Evolutionary conservation across 2,797 vertebrate species (phyloP).

Genomic region (Pseudocheirus occidentalis): DNA sequence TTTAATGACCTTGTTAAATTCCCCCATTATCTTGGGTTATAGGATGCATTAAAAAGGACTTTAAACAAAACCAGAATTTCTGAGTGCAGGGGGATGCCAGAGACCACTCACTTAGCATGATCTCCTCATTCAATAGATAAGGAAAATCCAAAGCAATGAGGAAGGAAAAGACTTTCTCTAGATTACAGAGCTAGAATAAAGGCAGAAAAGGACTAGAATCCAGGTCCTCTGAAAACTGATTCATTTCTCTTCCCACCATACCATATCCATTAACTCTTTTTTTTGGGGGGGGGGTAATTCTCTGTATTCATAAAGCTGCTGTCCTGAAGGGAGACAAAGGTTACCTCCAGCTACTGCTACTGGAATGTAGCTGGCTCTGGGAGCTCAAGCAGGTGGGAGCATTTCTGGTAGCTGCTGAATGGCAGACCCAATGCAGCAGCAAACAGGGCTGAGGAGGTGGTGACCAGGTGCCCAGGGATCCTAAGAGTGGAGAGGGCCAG

Average conservation of each 20-base stretch:
- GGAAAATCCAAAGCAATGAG: background rate
- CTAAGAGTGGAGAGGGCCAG: too few relatives aligned
- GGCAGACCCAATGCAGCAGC: too few relatives aligned
- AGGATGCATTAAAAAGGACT: background rate
- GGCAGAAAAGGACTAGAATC: background rate
- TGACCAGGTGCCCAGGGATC: too few relatives aligned
- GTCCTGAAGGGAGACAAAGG: too few relatives aligned
- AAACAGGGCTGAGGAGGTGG: too few relatives aligned
- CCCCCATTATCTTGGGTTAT: background rate
- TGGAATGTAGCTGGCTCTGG: too few relatives aligned
- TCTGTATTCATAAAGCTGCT: too few relatives aligned
- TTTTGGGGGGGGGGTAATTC: too few relatives aligned
- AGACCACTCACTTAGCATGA: background rate
- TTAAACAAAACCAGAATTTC: background rate
- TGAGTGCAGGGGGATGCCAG: background rate
- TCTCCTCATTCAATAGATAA: background rate
- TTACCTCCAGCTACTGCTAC: too few relatives aligned
- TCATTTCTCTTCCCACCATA: background rate
- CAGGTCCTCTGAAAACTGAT: background rate
- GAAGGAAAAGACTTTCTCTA: background rate
- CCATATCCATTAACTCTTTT: background rate
- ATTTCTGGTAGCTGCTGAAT: too few relatives aligned
- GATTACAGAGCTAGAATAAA: background rate
- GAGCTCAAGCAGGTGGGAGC: too few relatives aligned
- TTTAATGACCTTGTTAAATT: background rate